These are phyloP conservation scores for Norana najaformis DNA, from an alignment of 2,888 invertebrate species.

Conservation along the genomic window DNA sequence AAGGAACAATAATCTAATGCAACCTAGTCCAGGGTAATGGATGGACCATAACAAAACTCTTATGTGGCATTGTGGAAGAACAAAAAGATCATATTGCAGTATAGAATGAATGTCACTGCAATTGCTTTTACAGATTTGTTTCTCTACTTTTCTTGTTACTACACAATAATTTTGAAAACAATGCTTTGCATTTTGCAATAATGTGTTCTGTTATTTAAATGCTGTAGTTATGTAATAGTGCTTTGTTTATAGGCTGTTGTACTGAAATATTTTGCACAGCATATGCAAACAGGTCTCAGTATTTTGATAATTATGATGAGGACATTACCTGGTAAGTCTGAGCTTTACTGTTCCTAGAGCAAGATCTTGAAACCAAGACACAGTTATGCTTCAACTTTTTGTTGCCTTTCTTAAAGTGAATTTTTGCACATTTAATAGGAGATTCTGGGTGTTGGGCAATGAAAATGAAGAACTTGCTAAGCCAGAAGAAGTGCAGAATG, in stretches of 20 bases:
- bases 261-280: not conserved
- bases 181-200: not conserved
- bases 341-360: too few species aligned
- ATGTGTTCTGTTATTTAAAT: not conserved
- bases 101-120: not conserved
- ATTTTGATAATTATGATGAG: not conserved
- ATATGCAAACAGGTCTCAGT: not conserved
- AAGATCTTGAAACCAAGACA: too few species aligned
- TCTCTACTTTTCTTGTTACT: not conserved
- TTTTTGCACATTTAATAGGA: slow-evolving; percentile 29
- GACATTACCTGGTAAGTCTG: not conserved
- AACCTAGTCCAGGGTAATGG: not conserved
- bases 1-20: too few species aligned
- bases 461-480: slow-evolving; percentile 46
- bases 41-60: not conserved
- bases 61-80: not conserved
- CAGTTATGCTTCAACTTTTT: too few species aligned
- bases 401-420: too few species aligned
- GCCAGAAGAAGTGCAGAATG: slow-evolving; percentile 10
- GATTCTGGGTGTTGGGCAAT: slow-evolving; percentile 54
- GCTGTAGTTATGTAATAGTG: not conserved
- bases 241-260: not conserved
- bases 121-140: not conserved
- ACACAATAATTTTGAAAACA: not conserved
- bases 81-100: not conserved